phyloP scores from a whole-genome alignment of 1,140 invertebrate species.

The Lasioglossum albipes region DNA sequence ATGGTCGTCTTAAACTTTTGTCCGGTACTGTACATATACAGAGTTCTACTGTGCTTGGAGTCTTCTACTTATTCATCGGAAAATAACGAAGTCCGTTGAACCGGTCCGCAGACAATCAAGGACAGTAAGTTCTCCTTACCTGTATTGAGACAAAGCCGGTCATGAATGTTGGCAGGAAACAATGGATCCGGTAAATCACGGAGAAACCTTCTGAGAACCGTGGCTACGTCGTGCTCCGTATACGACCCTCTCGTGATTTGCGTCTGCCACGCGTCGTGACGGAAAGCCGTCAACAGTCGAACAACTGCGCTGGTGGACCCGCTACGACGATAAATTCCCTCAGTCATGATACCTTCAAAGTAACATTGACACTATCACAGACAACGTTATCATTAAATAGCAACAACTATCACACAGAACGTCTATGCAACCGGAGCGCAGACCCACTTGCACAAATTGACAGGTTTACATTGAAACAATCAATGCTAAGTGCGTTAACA shows the following conservation, averaged over 20 bases:
- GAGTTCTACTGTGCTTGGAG: no score
- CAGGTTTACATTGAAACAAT: no score
- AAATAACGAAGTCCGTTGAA: no score
- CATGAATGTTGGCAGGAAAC: slow-evolving; percentile 82
- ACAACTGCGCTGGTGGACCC: slow-evolving; percentile 89
- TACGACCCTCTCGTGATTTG: slow-evolving; percentile 87
- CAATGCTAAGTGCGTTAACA: no score
- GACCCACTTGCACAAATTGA: no score
- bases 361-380: not conserved
- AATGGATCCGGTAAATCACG: slow-evolving; percentile 88
- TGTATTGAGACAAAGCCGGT: slow-evolving; percentile 77
- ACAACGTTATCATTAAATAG: not conserved
- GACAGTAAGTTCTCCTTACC: slow-evolving; percentile 34
- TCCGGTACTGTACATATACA: no score
- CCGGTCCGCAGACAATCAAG: not conserved
- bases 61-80: no score
- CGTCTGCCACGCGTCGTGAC: slow-evolving; percentile 90
- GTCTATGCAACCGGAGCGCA: no score
- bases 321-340: slow-evolving; percentile 92
- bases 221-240: slow-evolving; percentile 92
- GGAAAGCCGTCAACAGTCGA: slow-evolving; percentile 86
- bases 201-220: slow-evolving; percentile 91
- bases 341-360: slow-evolving; percentile 86
- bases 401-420: no score
- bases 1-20: no score